Evolutionary conservation across 2,888 invertebrate genomes (phyloP).

Genomic region (Morpho achilles): DNA sequence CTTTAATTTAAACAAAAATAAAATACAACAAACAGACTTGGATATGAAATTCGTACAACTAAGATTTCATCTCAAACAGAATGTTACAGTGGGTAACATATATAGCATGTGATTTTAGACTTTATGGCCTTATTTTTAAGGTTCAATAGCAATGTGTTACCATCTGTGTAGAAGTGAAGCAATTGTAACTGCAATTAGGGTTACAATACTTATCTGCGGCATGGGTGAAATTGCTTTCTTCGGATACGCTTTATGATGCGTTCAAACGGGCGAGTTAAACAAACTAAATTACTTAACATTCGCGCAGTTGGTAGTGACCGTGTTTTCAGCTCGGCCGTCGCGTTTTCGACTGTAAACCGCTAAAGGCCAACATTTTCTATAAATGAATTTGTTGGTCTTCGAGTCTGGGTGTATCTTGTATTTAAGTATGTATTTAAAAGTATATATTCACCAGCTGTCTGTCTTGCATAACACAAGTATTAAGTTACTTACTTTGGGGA

Average conservation of each 20-base stretch:
- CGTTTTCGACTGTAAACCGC: no score
- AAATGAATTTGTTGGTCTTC: no score
- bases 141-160: conserved; percentile 1
- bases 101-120: not conserved
- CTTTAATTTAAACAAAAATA: conserved; percentile 4
- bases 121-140: not conserved
- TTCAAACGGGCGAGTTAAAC: conserved; percentile 31
- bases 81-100: not conserved
- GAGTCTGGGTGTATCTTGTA: no score
- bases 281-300: no score
- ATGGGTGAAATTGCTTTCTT: conserved; percentile 57
- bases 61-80: conserved; percentile 10
- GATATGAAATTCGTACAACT: conserved; percentile 10
- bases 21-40: not conserved
- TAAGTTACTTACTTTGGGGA: no score
- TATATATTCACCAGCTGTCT: no score
- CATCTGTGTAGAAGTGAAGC: conserved; percentile 40
- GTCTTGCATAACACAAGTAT: no score
- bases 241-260: conserved; percentile 41
- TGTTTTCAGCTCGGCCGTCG: no score
- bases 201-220: conserved; percentile 44
- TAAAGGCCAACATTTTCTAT: no score
- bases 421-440: no score
- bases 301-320: no score
- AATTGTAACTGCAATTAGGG: conserved; percentile 55